A percentile compares a stretch with the other conserved stretches of the same genome.
Conservation (phyloP, 2,113 vertebrate genomes). For the Gallinago jamesoni region DNA sequence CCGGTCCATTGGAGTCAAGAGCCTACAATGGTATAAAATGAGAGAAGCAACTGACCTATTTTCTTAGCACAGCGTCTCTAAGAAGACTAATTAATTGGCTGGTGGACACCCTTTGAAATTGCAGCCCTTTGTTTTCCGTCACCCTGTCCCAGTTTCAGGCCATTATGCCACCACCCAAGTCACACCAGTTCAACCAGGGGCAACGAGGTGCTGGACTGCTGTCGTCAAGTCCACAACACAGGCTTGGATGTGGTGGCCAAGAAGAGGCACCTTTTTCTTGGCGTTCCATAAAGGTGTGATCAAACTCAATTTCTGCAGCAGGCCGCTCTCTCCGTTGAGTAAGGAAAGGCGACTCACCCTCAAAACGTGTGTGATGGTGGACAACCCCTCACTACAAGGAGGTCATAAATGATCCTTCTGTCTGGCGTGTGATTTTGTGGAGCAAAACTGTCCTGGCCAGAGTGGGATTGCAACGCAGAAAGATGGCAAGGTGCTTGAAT, state of each 20-base stretch:
- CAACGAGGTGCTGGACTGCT: background rate
- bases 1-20: slow-evolving; percentile 17
- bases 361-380: accelerated
- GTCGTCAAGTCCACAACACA: background rate
- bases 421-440: background rate
- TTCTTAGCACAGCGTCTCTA: background rate
- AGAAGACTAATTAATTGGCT: slow-evolving; percentile 20
- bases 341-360: background rate
- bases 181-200: background rate
- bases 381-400: background rate
- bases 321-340: background rate
- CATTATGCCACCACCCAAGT: background rate
- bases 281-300: background rate
- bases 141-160: background rate
- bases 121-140: background rate
- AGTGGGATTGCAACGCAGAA: background rate
- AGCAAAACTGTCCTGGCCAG: background rate
- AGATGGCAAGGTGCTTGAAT: background rate
- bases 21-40: background rate
- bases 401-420: background rate
- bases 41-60: slow-evolving; percentile 15
- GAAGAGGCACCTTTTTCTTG: background rate
- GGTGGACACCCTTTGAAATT: background rate
- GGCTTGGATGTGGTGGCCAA: background rate
- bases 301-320: background rate